Evolutionary conservation across 2,113 vertebrate genomes (phyloP).

Genomic region (Microtus ochrogaster): DNA sequence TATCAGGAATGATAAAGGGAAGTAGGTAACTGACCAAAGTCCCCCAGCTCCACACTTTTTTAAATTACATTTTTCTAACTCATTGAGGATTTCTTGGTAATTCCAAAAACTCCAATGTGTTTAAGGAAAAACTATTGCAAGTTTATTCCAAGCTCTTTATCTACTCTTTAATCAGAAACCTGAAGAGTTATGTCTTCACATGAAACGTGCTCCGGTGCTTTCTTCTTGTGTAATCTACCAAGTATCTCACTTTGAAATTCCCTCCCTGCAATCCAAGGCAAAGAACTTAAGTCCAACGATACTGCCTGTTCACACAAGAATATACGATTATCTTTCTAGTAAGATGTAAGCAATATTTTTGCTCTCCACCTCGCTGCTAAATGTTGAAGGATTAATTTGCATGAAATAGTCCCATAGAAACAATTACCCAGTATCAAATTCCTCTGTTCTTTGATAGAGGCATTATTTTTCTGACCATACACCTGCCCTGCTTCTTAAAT

Average conservation of each 20-base stretch:
- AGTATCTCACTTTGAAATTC: background rate
- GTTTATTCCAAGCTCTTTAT: background rate
- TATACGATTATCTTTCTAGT: constrained; percentile 69
- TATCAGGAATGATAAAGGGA: background rate
- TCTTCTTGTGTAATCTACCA: background rate
- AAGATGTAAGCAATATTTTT: constrained; percentile 61
- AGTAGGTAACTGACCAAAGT: background rate
- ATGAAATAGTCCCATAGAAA: constrained; percentile 66
- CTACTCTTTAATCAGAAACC: constrained; percentile 16
- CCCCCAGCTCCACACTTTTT: background rate
- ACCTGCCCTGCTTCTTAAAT: constrained; percentile 59
- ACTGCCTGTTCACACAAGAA: constrained; percentile 53
- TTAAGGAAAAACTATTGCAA: background rate
- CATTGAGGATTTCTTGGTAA: background rate
- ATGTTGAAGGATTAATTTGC: constrained; percentile 74
- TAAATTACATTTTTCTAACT: background rate
- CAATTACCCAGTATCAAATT: constrained; percentile 57
- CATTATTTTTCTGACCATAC: background rate
- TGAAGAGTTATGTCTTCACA: background rate
- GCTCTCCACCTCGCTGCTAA: constrained; percentile 56
- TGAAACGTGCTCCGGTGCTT: background rate
- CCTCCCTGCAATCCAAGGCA: background rate
- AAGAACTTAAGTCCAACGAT: constrained; percentile 20
- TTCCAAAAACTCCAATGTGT: constrained; percentile 11
- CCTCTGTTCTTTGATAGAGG: constrained; percentile 30